Percentiles rank a stretch among this genome's conserved stretches.
These are phyloP conservation scores for Lucifuga dentata DNA, from an alignment of 2,113 vertebrate species.

Conservation along the genomic window DNA sequence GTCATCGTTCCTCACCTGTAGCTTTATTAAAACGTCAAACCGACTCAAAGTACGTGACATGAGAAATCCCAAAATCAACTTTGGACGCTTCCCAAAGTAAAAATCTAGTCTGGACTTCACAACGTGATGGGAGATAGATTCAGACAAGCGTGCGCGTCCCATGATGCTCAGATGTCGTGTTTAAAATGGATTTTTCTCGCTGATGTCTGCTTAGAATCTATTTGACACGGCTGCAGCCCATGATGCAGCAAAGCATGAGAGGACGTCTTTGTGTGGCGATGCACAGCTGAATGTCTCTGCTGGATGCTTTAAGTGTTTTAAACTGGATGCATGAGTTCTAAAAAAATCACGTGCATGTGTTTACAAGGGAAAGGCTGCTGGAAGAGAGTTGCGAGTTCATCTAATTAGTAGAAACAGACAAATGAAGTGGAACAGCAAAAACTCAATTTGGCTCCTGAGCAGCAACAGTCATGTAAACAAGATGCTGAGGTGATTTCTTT, in stretches of 20 bases:
- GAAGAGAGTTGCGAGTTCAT: slow-evolving; percentile 34
- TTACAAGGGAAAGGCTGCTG: background rate
- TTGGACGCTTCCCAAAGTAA: slow-evolving; percentile 27
- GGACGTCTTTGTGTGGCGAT: slow-evolving; percentile 42
- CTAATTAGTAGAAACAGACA: slow-evolving; percentile 39
- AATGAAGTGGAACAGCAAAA: slow-evolving; percentile 29
- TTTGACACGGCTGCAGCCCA: slow-evolving; percentile 43
- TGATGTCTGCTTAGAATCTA: slow-evolving; percentile 44
- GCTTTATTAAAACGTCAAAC: slow-evolving; percentile 72
- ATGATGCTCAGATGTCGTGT: slow-evolving; percentile 41
- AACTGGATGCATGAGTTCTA: slow-evolving; percentile 14
- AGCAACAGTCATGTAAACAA: slow-evolving; percentile 25
- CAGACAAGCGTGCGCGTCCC: background rate
- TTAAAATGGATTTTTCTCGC: slow-evolving; percentile 40
- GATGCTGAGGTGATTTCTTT: background rate
- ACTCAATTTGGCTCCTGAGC: slow-evolving; percentile 28
- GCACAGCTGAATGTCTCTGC: slow-evolving; percentile 25
- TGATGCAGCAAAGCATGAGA: slow-evolving; percentile 49
- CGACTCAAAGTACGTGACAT: slow-evolving; percentile 32
- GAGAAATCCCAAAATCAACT: slow-evolving; percentile 43
- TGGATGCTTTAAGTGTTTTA: slow-evolving; percentile 23
- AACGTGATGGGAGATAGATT: background rate
- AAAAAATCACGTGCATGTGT: slow-evolving; percentile 2
- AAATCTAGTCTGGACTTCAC: background rate
- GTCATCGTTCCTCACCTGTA: slow-evolving; percentile 25